Evolutionary conservation across 2,888 invertebrate species (phyloP), one percentile per base, ranked within the genome.

Genomic region (Melanchra persicariae): DNA sequence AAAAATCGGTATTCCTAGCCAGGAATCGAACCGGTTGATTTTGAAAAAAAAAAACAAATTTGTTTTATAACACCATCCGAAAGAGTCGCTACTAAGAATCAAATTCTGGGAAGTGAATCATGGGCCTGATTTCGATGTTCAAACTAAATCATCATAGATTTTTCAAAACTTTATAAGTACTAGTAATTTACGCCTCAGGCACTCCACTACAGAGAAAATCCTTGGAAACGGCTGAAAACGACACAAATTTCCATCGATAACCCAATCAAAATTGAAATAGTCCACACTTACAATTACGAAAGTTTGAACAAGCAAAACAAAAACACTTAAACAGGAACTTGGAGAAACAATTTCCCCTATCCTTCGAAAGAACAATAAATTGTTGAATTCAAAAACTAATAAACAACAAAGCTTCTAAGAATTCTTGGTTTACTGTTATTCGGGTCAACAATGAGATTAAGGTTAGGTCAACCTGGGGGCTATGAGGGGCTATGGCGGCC

Each of bases 371-470:
- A 62, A 54, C 58, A 79, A 79, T 43, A 59, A 62, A 60, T 73
- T 47, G 30, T 24, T 47, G 45, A 47, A 52, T 55, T 71, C 67
- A 64, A 71, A 79, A 70, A 71, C 55, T 55, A 79, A 83, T 73
- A 82, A 82, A 71, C 60, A 83, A 77, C 72, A 55, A 57, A 30
- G n/a, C 40, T 68, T 61, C 72, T 52, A n/a, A 66, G 26, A 74
- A 73, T 73, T 65, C 43, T 40, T 62, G 47, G 49, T 72, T 62
- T 49, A 22, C 5, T 68, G 52, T 55, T 70, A 89, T 89, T 87
- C 79, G 76, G 90, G 89, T 89, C 90, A 89, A 82, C 85, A 84
- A 61, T 85, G 74, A 88, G 84, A 90, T 89, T 89, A 89, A 88
- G 90, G 89, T 81, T 88, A 89, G 87, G 87, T 87, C 85, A 83